These are phyloP conservation scores for Pagetopsis macropterus DNA, from an alignment of 2,797 vertebrate species.

Conservation along the genomic window DNA sequence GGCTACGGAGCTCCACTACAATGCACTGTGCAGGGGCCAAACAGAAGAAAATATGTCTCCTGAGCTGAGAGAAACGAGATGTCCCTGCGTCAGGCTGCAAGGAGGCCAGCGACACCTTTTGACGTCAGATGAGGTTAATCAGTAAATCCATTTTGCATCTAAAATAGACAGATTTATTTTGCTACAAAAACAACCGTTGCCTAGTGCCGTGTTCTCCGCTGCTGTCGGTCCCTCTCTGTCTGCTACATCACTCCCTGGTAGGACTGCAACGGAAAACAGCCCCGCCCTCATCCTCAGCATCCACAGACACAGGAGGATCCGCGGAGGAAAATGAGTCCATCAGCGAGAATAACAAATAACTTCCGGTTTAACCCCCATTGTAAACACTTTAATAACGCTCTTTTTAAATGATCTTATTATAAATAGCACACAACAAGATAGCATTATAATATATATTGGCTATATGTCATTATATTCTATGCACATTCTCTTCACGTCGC, in stretches of 20 bases:
- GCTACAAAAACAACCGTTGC: background rate
- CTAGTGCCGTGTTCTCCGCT: slow-evolving; percentile 6
- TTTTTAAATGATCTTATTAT: background rate
- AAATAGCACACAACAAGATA: background rate
- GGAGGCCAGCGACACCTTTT: slow-evolving; percentile 14
- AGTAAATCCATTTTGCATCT: slow-evolving; percentile 54
- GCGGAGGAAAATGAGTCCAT: slow-evolving; percentile 51
- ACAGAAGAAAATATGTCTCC: slow-evolving; percentile 1
- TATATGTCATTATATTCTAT: background rate
- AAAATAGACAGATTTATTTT: background rate
- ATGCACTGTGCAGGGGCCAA: background rate
- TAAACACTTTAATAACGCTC: background rate
- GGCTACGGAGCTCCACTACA: slow-evolving; percentile 18
- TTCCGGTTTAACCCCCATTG: slow-evolving; percentile 22
- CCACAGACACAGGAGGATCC: slow-evolving; percentile 48
- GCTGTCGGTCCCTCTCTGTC: slow-evolving; percentile 43
- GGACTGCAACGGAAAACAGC: slow-evolving; percentile 72
- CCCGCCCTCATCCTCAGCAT: slow-evolving; percentile 83
- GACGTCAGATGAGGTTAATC: slow-evolving; percentile 31
- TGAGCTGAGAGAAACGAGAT: slow-evolving; percentile 60
- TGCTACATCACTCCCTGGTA: slow-evolving; percentile 64
- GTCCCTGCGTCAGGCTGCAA: slow-evolving; percentile 56
- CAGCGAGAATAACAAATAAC: background rate
- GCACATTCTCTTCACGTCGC: accelerated
- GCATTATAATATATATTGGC: accelerated